Evolutionary conservation across 2,113 vertebrate species (phyloP), one percentile per base, ranked within the genome.

Genomic region (Sardina pilchardus): DNA sequence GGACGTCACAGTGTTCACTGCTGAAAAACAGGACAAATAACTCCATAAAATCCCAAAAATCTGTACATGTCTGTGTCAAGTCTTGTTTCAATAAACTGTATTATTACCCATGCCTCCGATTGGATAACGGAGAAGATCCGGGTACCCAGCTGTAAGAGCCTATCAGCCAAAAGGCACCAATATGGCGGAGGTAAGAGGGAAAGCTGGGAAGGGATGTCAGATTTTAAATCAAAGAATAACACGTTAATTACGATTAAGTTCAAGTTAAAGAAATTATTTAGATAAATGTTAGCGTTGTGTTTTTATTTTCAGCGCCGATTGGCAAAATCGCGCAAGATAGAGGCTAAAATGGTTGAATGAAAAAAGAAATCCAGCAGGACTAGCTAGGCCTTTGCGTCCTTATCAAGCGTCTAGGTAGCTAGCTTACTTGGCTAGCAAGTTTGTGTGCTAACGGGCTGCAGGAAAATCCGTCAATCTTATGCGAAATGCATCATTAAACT

Each of bases 151-250:
- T 93, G 93, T 92, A 93, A 94, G 95, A 94, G 95, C 94, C 94
- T 94, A 97, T 96, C 95, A 96, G 96, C 95, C 95, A 94, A 95
- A 97, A 97, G 96, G 96, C 97, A 97, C 96, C 97, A 98, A 97
- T 97, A 98, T 98, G 97, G 97, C 97, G 97, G 97, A 99, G 97
- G 97, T 98, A 96, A 98, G 97, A 91, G 94, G 95, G 95, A 96
- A 95, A 97, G 97, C 94, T 92, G 95, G 95, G 94, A 88, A 96
- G 94, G 96, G 95, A 95, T 90, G 92, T 88, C 92, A 92, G 90
- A 91, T 95, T 91, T 94, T 91, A 94, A 94, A 94, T 94, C 91
- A 89, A 91, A 93, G 89, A 93, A 94, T 83, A 88, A 89, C 81
- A 84, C 78, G 53, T 87, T 88, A 4, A 19, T 86, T 82, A 56